phyloP scores from a whole-genome alignment of 2,888 invertebrate genomes.

The Agonopterix alstromeriana region DNA sequence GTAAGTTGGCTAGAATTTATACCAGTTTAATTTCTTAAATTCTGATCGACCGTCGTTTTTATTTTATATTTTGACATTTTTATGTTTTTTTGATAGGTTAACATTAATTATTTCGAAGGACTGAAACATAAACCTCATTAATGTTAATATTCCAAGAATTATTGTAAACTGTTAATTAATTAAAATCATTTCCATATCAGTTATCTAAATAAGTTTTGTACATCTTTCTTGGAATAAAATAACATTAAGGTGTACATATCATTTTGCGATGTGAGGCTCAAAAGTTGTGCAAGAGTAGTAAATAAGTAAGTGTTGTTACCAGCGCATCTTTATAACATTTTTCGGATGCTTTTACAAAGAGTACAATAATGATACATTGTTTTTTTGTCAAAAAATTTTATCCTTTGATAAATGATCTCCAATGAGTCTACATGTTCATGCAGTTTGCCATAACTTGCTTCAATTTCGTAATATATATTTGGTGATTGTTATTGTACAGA shows the following conservation, averaged over 20 bases:
- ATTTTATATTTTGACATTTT: conserved; percentile 56
- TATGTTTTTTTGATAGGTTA: conserved; percentile 35
- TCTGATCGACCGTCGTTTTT: conserved; percentile 37
- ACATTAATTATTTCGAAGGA: conserved; percentile 39
- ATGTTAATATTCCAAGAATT: conserved; percentile 9
- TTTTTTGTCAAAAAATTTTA: conserved; percentile 57
- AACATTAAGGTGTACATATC: conserved; percentile 45
- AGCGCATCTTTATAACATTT: conserved; percentile 53
- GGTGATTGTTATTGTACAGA: conserved; percentile 34
- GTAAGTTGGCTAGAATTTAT: conserved; percentile 35
- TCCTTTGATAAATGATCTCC: conserved; percentile 57
- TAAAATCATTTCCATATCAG: not conserved
- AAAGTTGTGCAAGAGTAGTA: conserved; percentile 41
- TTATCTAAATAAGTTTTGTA: conserved; percentile 2
- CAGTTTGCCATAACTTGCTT: conserved; percentile 40
- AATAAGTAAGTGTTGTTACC: conserved; percentile 22
- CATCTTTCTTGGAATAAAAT: conserved; percentile 17
- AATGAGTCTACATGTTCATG: conserved; percentile 46
- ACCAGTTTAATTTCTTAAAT: conserved; percentile 24
- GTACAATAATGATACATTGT: conserved; percentile 62
- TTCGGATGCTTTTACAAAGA: conserved; percentile 53
- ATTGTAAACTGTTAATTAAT: not conserved
- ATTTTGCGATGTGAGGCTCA: conserved; percentile 48
- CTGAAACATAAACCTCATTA: conserved; percentile 32
- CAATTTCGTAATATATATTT: conserved; percentile 25